phyloP scores from a whole-genome alignment of 2,797 vertebrate species.

The Sebastes matsubarae region DNA sequence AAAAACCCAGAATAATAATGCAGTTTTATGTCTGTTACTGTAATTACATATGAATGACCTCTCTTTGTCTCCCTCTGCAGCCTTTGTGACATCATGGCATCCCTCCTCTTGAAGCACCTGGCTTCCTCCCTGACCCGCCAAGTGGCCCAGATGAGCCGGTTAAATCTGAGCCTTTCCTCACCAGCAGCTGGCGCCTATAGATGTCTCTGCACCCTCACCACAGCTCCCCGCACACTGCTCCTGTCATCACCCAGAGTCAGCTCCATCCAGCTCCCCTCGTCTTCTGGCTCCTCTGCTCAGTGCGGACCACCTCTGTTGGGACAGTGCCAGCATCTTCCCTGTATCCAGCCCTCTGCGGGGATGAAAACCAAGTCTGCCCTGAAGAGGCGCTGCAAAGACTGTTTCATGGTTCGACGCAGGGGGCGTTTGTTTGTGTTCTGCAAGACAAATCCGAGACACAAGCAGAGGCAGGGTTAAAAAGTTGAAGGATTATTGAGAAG shows the following conservation, averaged over 20 bases:
- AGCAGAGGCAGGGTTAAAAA: constrained; percentile 88
- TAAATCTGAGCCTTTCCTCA: constrained; percentile 28
- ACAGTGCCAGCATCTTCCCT: constrained; percentile 46
- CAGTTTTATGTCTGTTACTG: background rate
- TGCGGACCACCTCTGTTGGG: constrained; percentile 55
- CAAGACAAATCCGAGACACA: constrained; percentile 89
- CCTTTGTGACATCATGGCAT: constrained; percentile 74
- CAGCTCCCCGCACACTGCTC: constrained; percentile 27
- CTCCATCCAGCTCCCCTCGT: background rate
- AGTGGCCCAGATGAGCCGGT: constrained; percentile 55
- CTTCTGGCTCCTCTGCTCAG: background rate
- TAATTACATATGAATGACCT: background rate
- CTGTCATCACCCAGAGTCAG: background rate
- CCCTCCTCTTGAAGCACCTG: constrained; percentile 69
- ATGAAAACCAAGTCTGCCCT: constrained; percentile 89
- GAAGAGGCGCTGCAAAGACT: constrained; percentile 90
- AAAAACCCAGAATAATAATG: background rate
- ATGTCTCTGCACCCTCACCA: constrained; percentile 39
- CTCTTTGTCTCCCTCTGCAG: constrained; percentile 44
- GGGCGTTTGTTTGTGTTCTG: constrained; percentile 89
- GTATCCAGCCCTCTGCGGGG: constrained; percentile 68
- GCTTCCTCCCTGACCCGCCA: constrained; percentile 64
- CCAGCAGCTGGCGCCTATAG: constrained; percentile 56
- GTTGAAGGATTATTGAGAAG: background rate
- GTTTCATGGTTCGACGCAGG: constrained; percentile 87